phyloP scores from a whole-genome alignment of 2,888 invertebrate genomes.

The Mesochorus sp. region DNA sequence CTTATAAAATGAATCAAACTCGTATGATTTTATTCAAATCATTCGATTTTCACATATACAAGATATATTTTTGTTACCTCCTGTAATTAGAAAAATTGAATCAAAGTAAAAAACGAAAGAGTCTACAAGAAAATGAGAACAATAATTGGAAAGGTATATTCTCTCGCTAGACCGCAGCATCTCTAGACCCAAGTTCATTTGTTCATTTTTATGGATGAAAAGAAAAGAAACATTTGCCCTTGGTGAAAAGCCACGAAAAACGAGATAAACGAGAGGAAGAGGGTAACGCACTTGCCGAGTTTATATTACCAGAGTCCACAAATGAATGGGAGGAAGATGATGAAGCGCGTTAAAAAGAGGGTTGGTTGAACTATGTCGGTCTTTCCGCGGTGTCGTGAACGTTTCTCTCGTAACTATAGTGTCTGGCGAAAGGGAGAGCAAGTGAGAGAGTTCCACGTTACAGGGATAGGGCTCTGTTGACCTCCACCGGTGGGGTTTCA shows the following conservation, averaged over 20 bases:
- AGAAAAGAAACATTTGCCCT: constrained; percentile 28
- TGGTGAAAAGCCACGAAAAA: constrained; percentile 2
- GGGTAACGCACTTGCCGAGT: constrained; percentile 55
- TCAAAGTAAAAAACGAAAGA: neutral
- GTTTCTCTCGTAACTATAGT: constrained; percentile 2
- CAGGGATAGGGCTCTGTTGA: constrained; percentile 51
- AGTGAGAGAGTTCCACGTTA: constrained; percentile 56
- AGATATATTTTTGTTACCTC: neutral
- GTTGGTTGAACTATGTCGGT: constrained; percentile 54
- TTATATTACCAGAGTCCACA: constrained; percentile 72
- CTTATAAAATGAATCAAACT: too few relatives aligned
- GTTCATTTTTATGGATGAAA: neutral
- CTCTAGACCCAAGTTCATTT: constrained; percentile 2
- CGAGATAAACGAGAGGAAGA: neutral
- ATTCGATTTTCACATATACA: too few relatives aligned
- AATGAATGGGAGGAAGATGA: constrained; percentile 74
- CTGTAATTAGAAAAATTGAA: neutral
- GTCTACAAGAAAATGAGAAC: neutral
- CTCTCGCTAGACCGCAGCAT: neutral
- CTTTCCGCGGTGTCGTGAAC: constrained; percentile 28
- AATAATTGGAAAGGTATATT: neutral
- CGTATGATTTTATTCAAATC: too few relatives aligned
- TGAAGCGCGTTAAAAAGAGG: constrained; percentile 75
- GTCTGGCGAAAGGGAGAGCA: constrained; percentile 40
- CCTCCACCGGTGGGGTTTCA: constrained; percentile 73